A percentile compares a stretch with the other conserved stretches of the same genome.
phyloP scores from a whole-genome alignment of 2,797 vertebrate species.

The Leptoclinus maculatus region DNA sequence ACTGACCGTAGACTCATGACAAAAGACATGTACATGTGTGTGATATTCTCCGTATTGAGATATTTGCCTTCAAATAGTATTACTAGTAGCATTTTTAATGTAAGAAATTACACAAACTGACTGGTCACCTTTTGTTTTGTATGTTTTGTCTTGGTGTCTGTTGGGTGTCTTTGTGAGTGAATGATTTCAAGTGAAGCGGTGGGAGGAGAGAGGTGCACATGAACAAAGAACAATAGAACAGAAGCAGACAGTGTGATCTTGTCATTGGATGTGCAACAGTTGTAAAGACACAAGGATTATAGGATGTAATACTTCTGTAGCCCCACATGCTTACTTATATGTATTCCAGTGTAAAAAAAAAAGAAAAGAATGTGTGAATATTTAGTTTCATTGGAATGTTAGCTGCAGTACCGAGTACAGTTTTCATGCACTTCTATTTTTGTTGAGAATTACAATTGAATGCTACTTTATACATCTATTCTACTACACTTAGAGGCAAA shows the following conservation, averaged over 20 bases:
- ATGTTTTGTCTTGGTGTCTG: neutral
- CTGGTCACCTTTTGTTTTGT: neutral
- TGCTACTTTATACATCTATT: too few species aligned
- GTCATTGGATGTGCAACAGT: neutral
- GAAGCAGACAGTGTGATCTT: neutral
- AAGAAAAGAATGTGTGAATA: too few species aligned
- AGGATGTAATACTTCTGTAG: too few species aligned
- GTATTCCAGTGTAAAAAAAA: too few species aligned
- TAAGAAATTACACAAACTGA: neutral
- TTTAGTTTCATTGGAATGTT: too few species aligned
- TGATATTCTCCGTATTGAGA: neutral
- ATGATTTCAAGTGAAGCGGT: neutral
- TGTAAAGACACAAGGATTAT: neutral
- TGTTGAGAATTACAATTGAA: too few species aligned
- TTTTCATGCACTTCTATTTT: too few species aligned
- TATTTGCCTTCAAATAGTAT: neutral
- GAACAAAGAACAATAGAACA: too few species aligned
- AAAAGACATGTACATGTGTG: neutral
- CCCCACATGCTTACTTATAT: too few species aligned
- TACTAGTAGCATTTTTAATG: neutral
- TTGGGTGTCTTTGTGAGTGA: neutral
- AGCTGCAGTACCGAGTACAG: too few species aligned
- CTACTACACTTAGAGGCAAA: too few species aligned
- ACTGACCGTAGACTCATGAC: neutral
- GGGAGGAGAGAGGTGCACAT: neutral